Evolutionary conservation across 2,888 invertebrate genomes (phyloP).

Genomic region (Myopa tessellatipennis): DNA sequence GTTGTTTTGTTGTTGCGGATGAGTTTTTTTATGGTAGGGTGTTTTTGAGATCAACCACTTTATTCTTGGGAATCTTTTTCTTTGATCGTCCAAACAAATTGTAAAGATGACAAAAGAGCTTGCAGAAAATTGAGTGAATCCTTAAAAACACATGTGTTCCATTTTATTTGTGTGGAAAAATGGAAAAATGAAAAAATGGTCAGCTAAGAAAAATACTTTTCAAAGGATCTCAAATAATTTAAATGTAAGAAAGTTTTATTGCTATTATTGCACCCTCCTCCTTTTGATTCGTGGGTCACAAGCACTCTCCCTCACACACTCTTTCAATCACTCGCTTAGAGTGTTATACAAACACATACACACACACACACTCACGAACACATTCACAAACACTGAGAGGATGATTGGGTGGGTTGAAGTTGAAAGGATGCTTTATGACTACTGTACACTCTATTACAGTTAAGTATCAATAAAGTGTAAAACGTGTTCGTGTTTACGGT

Average conservation of each 20-base stretch:
- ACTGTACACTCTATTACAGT: too few relatives aligned
- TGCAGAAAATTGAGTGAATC: background rate
- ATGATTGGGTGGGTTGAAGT: too few relatives aligned
- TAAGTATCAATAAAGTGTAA: too few relatives aligned
- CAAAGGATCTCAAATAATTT: conserved; percentile 6
- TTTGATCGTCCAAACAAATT: background rate
- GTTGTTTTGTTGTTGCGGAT: background rate
- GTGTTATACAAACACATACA: too few relatives aligned
- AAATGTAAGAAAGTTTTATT: conserved; percentile 21
- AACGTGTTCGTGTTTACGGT: too few relatives aligned
- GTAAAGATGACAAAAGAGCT: conserved; percentile 15
- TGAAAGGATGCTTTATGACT: too few relatives aligned
- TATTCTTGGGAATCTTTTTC: background rate
- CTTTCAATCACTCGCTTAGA: background rate
- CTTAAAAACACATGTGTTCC: conserved; percentile 33
- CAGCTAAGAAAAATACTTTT: conserved; percentile 1
- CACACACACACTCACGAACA: too few relatives aligned
- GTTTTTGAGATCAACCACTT: background rate
- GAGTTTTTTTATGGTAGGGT: conserved; percentile 51
- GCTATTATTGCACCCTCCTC: conserved; percentile 14
- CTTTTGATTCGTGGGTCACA: background rate
- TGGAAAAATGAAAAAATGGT: background rate
- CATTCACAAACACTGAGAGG: too few relatives aligned
- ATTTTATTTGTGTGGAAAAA: conserved; percentile 13
- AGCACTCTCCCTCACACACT: background rate